Percentiles rank a stretch among this genome's conserved stretches.
phyloP scores from a whole-genome alignment of 2,888 invertebrate genomes.

The Thymelicus acteon region DNA sequence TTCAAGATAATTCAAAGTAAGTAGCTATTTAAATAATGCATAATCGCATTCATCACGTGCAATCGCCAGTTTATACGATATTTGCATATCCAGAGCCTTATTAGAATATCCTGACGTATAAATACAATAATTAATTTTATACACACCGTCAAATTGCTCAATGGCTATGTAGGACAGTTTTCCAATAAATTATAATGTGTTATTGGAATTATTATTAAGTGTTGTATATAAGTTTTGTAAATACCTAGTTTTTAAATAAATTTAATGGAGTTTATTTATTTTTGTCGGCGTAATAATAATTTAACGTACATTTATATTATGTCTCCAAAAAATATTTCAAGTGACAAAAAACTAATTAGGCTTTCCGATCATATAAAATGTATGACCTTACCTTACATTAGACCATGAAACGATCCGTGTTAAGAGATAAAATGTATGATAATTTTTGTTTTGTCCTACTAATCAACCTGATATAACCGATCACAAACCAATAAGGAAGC shows the following conservation, averaged over 20 bases:
- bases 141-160: slow-evolving; percentile 29
- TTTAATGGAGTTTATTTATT: too few species aligned
- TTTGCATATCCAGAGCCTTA: slow-evolving; percentile 32
- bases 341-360: too few species aligned
- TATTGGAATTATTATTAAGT: slow-evolving; percentile 13
- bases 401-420: too few species aligned
- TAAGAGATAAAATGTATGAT: too few species aligned
- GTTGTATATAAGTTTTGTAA: not conserved
- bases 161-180: slow-evolving; percentile 19
- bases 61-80: slow-evolving; percentile 16
- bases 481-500: not conserved
- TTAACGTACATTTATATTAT: too few species aligned
- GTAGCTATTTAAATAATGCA: slow-evolving; percentile 32
- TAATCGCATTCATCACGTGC: slow-evolving; percentile 34
- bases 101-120: slow-evolving; percentile 33
- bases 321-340: too few species aligned
- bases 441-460: too few species aligned
- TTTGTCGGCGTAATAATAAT: too few species aligned
- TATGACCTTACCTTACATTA: too few species aligned
- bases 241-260: not conserved
- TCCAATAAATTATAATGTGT: slow-evolving; percentile 16
- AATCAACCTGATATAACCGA: too few species aligned
- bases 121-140: slow-evolving; percentile 33
- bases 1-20: slow-evolving; percentile 28
- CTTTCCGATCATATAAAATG: too few species aligned